Base-by-base conservation (phyloP, 92 coral and sea anemone species). In the Muricea muricata region DNA sequence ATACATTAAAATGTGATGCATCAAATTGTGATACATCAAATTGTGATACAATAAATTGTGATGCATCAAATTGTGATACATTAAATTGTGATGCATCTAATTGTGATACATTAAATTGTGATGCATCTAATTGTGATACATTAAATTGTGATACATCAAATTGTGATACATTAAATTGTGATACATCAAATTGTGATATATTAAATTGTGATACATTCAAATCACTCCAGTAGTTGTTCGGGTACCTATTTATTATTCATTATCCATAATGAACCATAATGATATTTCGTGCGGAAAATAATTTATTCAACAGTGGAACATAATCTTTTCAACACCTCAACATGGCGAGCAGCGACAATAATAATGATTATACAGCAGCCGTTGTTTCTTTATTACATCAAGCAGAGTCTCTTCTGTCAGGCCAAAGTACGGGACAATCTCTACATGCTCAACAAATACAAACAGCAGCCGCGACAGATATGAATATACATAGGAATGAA, bases 351-450 rank as follows among this genome's bases (percentile, higher is more conserved):
- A 61, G 15, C 23, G 56, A 56, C 20, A 37, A 10, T 29, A 79
- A 45, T 28, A 13, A 17, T 21, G 47, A 66, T 48, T 48, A 7
- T 2, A 81, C 18, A 32, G 31, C 30, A 9, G 68, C 76, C 5
- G 78, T 81, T 0, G 79, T 81, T 12, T 81, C 86, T 1, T 33
- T 81, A 15, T 30, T 67, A 4, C 61, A 66, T 17, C 78, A 81
- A 60, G 86, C 86, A 23, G 86, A 81, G 40, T 65, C 86, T 4
- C 26, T 68, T 70, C 48, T 81, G 1, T 60, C 56, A 0, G 0
- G 41, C 4, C 7, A 4, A 33, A 4, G 25, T 32, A n/a, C 7
- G 0, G 13, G n/a, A n/a, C n/a, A n/a, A n/a, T n/a, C n/a, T n/a
- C n/a, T n/a, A n/a, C n/a, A n/a, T n/a, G n/a, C n/a, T n/a, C n/a